These are phyloP conservation scores for Tachina fera DNA, from an alignment of 2,888 invertebrate species.

Conservation along the genomic window DNA sequence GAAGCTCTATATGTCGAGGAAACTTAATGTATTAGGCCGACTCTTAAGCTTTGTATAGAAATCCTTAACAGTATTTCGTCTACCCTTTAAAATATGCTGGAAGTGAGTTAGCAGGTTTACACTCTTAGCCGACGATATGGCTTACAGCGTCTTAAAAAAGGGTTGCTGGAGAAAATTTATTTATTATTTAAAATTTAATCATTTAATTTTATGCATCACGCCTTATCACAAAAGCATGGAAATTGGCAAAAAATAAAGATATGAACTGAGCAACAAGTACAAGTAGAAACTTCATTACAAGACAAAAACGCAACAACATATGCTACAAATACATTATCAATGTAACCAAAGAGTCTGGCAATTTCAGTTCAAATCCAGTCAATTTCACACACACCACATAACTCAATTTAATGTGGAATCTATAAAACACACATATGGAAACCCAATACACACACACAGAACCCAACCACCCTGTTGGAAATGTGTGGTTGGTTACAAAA, in stretches of 20 bases:
- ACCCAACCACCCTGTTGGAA: too few species aligned
- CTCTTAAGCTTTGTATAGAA: too few species aligned
- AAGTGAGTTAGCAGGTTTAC: too few species aligned
- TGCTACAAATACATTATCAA: slow-evolving; percentile 11
- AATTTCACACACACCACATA: slow-evolving; percentile 68
- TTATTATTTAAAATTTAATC: background rate
- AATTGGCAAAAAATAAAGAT: slow-evolving; percentile 10
- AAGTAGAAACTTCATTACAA: background rate
- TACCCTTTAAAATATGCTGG: too few species aligned
- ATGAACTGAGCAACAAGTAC: background rate
- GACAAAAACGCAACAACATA: slow-evolving; percentile 15
- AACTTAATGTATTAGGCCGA: too few species aligned
- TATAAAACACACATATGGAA: slow-evolving; percentile 13
- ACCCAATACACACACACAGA: slow-evolving; percentile 17
- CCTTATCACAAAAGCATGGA: slow-evolving; percentile 7
- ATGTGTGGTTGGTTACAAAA: too few species aligned
- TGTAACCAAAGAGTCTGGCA: slow-evolving; percentile 72
- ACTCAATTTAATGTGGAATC: slow-evolving; percentile 42
- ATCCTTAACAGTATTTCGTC: too few species aligned
- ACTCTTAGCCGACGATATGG: too few species aligned
- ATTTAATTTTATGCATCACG: slow-evolving; percentile 47
- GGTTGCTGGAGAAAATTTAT: too few species aligned
- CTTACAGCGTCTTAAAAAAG: too few species aligned
- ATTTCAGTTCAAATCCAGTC: slow-evolving; percentile 34
- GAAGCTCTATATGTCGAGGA: too few species aligned